A percentile compares a stretch with the other conserved stretches of the same genome.
Conservation (phyloP, 2,113 vertebrate species). For the Prionailurus viverrinus region DNA sequence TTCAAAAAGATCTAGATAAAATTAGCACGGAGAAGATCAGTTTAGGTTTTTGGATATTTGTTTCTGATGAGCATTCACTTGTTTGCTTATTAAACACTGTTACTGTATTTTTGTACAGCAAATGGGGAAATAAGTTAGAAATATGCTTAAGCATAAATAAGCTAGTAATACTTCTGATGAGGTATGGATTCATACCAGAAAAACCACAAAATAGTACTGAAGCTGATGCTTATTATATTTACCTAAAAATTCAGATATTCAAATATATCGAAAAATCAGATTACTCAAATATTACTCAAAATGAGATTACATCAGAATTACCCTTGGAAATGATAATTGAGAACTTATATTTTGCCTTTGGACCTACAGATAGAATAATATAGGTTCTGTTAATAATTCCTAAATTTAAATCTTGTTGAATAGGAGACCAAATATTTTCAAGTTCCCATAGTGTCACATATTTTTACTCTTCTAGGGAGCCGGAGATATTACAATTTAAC, state of each 20-base stretch:
- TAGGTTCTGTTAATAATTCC: not conserved
- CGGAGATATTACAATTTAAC: not conserved
- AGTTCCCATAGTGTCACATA: not conserved
- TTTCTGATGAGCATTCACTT: not conserved
- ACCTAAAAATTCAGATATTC: not conserved
- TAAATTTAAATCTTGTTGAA: slow-evolving; percentile 28
- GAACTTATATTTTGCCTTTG: slow-evolving; percentile 37
- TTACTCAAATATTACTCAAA: not conserved
- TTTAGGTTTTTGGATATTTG: not conserved
- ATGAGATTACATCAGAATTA: not conserved
- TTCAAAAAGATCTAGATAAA: not conserved
- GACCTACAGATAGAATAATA: not conserved
- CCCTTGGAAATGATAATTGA: not conserved
- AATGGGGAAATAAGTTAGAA: not conserved
- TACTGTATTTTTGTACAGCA: not conserved
- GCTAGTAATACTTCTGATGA: not conserved
- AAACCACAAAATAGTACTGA: not conserved
- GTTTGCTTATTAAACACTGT: not conserved
- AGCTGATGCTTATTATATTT: not conserved
- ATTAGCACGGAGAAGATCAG: not conserved
- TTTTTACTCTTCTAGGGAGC: not conserved
- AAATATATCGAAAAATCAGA: not conserved
- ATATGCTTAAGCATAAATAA: not conserved
- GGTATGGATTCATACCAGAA: not conserved
- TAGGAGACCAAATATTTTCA: slow-evolving; percentile 35